phyloP scores from a whole-genome alignment of 1,140 invertebrate genomes.

The Philotrypesis tridentata region DNA sequence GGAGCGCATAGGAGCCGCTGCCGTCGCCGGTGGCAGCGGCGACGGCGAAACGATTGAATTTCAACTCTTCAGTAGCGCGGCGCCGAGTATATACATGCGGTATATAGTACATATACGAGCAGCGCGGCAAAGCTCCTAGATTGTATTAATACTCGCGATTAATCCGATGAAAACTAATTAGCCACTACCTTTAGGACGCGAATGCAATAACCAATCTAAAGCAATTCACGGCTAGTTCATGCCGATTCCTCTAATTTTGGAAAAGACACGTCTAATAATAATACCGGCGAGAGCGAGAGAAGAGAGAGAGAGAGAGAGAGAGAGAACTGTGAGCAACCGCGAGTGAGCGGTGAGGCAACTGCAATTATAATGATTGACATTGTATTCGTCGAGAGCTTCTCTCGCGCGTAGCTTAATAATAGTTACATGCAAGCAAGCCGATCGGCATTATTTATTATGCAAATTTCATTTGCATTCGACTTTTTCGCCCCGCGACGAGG shows the following conservation, averaged over 20 bases:
- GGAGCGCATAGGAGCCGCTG: too few relatives aligned
- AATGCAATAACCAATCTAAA: constrained; percentile 41
- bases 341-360: constrained; percentile 45
- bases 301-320: too few relatives aligned
- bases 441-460: not conserved
- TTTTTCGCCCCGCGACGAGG: too few relatives aligned
- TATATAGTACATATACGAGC: too few relatives aligned
- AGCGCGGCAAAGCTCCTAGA: constrained; percentile 56
- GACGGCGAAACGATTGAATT: constrained; percentile 62
- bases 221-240: constrained; percentile 15
- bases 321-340: too few relatives aligned
- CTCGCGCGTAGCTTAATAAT: not conserved
- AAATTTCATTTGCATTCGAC: not conserved
- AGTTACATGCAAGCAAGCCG: constrained; percentile 8
- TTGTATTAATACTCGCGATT: constrained; percentile 68
- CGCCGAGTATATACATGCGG: too few relatives aligned
- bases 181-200: constrained; percentile 51
- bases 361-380: not conserved
- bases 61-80: constrained; percentile 54
- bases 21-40: too few relatives aligned
- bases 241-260: constrained; percentile 33
- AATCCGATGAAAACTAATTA: constrained; percentile 69
- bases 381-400: not conserved
- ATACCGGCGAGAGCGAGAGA: not conserved
- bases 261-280: constrained; percentile 41